Conservation (phyloP, 1,140 invertebrate genomes). For the Platyura marginata region DNA sequence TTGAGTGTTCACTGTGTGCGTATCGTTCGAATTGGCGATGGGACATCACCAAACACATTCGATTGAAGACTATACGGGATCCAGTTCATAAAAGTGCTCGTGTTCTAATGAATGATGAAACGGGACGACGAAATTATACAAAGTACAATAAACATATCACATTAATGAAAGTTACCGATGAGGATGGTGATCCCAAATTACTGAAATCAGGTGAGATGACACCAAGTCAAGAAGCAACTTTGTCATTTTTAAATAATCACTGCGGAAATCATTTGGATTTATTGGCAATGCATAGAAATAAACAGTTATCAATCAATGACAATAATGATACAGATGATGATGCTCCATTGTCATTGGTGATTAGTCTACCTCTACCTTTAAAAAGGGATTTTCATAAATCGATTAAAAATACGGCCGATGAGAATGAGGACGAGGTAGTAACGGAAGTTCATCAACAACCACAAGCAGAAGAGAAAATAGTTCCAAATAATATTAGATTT, state of each 20-base stretch:
- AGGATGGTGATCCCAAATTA: slow-evolving; percentile 23
- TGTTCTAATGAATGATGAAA: slow-evolving; percentile 80
- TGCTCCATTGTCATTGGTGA: neutral
- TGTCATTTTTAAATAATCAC: slow-evolving; percentile 12
- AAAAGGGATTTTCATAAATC: too few relatives aligned
- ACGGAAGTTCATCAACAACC: neutral
- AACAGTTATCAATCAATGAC: too few relatives aligned
- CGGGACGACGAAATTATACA: slow-evolving; percentile 74
- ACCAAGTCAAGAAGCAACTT: slow-evolving; percentile 21
- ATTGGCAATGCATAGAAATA: neutral
- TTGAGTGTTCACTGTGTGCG: slow-evolving; percentile 84
- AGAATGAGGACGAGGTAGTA: too few relatives aligned
- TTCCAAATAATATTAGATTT: neutral
- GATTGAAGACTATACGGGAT: slow-evolving; percentile 68
- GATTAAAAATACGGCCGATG: too few relatives aligned
- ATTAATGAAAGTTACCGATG: slow-evolving; percentile 35
- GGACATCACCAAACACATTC: slow-evolving; percentile 92
- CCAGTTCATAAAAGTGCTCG: slow-evolving; percentile 54
- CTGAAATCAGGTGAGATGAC: slow-evolving; percentile 25
- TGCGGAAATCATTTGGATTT: neutral
- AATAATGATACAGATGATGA: neutral
- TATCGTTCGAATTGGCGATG: slow-evolving; percentile 89
- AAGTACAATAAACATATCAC: slow-evolving; percentile 80
- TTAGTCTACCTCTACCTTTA: neutral
- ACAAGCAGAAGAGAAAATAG: neutral